These are phyloP conservation scores for Thalpophila matura DNA, from an alignment of 2,888 invertebrate species.

Conservation along the genomic window DNA sequence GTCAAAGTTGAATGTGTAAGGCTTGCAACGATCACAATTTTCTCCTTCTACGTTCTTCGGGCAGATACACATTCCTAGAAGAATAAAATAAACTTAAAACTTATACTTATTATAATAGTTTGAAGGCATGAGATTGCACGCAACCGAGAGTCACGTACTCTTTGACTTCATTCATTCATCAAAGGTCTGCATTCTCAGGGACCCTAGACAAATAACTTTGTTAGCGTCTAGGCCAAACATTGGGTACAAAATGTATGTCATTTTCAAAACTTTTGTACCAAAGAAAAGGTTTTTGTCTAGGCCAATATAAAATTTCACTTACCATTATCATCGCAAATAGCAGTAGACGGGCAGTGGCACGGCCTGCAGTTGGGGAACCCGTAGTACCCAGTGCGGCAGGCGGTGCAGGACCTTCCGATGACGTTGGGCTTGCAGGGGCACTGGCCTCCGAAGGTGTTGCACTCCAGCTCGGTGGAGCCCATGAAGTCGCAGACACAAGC, in stretches of 20 bases:
- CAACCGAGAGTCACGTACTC: no score
- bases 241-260: no score
- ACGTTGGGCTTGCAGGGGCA: conserved; percentile 98
- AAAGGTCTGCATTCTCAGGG: no score
- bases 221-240: no score
- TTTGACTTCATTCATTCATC: no score
- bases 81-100: background rate
- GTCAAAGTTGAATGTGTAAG: conserved; percentile 97
- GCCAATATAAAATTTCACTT: conserved; percentile 32
- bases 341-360: conserved; percentile 96
- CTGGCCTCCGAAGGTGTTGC: conserved; percentile 98
- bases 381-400: conserved; percentile 97
- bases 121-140: background rate
- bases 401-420: conserved; percentile 96
- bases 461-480: conserved; percentile 96
- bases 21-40: conserved; percentile 96
- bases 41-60: conserved; percentile 97
- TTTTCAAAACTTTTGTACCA: no score
- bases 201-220: no score
- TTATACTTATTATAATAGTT: background rate
- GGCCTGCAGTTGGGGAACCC: conserved; percentile 98
- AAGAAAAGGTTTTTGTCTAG: no score
- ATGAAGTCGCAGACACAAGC: conserved; percentile 97
- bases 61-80: conserved; percentile 95
- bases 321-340: conserved; percentile 94